These are phyloP conservation scores for Mungos mungo DNA, from an alignment of 2,113 vertebrate species.

Conservation along the genomic window DNA sequence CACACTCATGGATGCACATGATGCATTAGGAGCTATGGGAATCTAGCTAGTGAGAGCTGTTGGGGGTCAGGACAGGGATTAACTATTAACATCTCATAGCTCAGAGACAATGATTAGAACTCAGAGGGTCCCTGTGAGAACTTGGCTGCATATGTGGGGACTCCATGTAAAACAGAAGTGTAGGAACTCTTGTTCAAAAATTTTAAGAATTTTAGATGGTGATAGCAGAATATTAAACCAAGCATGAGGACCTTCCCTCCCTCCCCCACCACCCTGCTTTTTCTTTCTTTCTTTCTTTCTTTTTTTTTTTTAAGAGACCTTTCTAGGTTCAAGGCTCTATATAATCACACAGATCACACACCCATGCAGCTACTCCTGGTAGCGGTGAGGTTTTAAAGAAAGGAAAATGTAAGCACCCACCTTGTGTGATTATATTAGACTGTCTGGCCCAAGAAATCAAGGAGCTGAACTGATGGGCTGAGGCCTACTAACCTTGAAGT, in stretches of 20 bases:
- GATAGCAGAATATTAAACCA: not conserved
- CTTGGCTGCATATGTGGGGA: not conserved
- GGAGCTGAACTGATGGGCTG: not conserved
- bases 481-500: not conserved
- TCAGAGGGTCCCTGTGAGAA: not conserved
- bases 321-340: not conserved
- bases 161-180: not conserved
- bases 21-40: not conserved
- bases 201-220: not conserved
- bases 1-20: not conserved
- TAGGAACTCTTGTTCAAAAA: not conserved
- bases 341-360: not conserved
- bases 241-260: no score
- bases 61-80: not conserved
- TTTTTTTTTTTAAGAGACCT: not conserved
- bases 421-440: not conserved
- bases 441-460: not conserved
- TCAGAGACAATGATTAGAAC: not conserved
- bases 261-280: no score
- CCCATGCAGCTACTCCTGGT: not conserved
- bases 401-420: not conserved
- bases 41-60: not conserved
- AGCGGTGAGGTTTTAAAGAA: not conserved
- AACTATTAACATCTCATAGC: not conserved
- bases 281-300: not conserved